Base-by-base conservation (phyloP, 2,797 vertebrate genomes). In the Adelosebastes latens region DNA sequence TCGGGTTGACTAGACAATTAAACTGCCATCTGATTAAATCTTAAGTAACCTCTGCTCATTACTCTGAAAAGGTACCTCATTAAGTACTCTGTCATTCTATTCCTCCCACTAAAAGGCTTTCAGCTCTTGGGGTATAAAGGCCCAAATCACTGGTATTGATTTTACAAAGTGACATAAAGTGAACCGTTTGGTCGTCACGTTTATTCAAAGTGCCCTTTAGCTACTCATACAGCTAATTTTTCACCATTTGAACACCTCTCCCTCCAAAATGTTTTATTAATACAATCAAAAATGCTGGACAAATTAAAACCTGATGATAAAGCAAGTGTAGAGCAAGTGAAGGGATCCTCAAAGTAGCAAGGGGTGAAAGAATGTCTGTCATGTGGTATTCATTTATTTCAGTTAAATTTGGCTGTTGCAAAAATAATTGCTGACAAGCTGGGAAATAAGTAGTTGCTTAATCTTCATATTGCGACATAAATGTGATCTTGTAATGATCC, bases 1-100 rank as follows among this genome's bases (percentile, higher is more conserved):
- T 89, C 56, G 32, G 64, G 34, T 83, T 84, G 78, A 85, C 75
- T 79, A 79, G 73, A 79, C 81, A 82, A 88, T 92, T 86, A 89
- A 76, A 82, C 46, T 72, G 71, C 53, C 71, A 73, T 87, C 67
- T 89, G 77, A 85, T 90, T 86, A 79, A 89, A 87, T 64, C 65
- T 75, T 67, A 73, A 77, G 49, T 63, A 81, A 72, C 76, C 72
- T 79, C 59, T 72, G 70, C 76, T 88, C 78, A 89, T 91, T 87
- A 85, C 60, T 82, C 60, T 82, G 75, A 83, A 82, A 82, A 84
- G 68, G 58, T 68, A 65, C 5, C 61, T 78, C 59, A 73, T 86
- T 77, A 87, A 53, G 72, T 70, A 62, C 18, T n/a, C 61, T 84
- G 71, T 70, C 82, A 71, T 84, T 83, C 75, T 74, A 55, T 34